A percentile compares a stretch with the other conserved stretches of the same genome.
Conservation (phyloP, 2,888 invertebrate genomes). For the Scelioninae gen. 2 region DNA sequence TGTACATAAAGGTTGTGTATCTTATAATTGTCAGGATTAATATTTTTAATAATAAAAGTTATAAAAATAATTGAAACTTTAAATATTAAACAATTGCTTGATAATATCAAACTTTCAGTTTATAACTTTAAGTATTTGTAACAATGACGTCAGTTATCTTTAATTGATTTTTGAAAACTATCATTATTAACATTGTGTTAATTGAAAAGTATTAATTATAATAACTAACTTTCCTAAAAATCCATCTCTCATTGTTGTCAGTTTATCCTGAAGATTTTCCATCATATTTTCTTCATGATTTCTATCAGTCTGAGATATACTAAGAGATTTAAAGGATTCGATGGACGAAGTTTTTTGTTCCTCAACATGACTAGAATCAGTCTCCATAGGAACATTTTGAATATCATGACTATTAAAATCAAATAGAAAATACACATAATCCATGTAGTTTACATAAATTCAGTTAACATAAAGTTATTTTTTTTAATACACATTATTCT, state of each 20-base stretch:
- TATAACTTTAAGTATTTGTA: no score
- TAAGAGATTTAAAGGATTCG: constrained; percentile 65
- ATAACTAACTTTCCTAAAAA: constrained; percentile 76
- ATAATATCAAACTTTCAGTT: no score
- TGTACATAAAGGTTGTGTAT: no score
- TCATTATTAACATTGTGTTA: no score
- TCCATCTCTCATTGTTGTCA: constrained; percentile 77
- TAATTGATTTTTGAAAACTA: no score
- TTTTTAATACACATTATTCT: not conserved
- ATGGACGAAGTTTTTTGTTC: constrained; percentile 65
- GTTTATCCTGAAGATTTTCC: constrained; percentile 74
- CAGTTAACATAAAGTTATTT: not conserved
- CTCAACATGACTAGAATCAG: constrained; percentile 70
- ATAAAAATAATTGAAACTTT: no score
- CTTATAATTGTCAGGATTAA: no score
- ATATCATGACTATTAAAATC: constrained; percentile 8
- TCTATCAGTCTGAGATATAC: constrained; percentile 53
- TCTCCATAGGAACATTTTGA: constrained; percentile 68
- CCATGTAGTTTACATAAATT: no score
- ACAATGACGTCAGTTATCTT: no score
- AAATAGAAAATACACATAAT: no score
- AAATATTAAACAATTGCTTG: no score
- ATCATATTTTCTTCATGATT: constrained; percentile 68
- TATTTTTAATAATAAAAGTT: no score
- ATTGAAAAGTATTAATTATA: not conserved